Evolutionary conservation across 37 sponge, comb jelly and placozoan species (phyloP).

Genomic region (Beroe ovata): DNA sequence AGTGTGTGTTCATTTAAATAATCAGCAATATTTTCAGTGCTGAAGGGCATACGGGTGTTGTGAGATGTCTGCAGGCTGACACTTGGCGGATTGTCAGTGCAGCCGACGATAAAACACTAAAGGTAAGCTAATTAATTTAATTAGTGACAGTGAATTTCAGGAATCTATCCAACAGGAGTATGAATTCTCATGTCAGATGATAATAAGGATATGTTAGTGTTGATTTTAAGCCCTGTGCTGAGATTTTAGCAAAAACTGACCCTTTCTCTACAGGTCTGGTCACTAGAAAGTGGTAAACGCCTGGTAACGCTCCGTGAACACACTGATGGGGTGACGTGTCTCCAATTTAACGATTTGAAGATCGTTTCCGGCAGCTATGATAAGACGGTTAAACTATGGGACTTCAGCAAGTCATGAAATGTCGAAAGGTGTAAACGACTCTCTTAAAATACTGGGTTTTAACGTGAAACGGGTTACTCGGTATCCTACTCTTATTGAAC

Average conservation of each 20-base stretch:
- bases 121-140: no score
- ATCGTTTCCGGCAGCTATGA: conserved; percentile 99
- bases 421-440: no score
- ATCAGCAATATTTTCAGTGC: conserved; percentile 68
- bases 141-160: no score
- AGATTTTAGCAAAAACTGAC: no score
- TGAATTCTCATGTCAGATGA: no score
- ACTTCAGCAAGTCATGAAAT: conserved; percentile 71
- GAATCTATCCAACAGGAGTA: no score
- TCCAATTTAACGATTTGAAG: conserved; percentile 94
- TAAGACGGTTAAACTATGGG: conserved; percentile 94
- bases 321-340: conserved; percentile 98
- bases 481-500: no score
- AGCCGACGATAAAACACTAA: conserved; percentile 98
- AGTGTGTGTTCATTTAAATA: no score
- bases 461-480: no score
- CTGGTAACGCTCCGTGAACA: conserved; percentile 91
- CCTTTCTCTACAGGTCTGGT: conserved; percentile 82
- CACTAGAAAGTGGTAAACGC: conserved; percentile 80
- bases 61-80: conserved; percentile 93
- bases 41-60: conserved; percentile 96
- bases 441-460: no score
- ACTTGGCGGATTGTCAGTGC: conserved; percentile 97
- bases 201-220: no score
- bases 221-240: no score